Evolutionary conservation across 1,140 invertebrate species (phyloP).

Genomic region (Neotoxoptera formosana): DNA sequence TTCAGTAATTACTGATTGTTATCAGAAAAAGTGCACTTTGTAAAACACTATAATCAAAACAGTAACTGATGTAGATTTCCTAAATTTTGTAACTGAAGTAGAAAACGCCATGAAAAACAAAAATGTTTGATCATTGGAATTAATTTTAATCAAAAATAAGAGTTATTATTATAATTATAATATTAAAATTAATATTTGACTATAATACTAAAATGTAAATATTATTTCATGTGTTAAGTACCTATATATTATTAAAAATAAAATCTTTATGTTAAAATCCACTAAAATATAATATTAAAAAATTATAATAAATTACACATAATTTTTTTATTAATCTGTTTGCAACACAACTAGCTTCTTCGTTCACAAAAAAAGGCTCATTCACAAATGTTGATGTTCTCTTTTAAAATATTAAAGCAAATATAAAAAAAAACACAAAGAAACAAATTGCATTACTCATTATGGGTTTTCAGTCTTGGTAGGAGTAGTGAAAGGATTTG

Average conservation of each 20-base stretch:
- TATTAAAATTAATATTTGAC: conserved; percentile 39
- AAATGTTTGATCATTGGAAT: background rate
- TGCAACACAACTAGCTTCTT: background rate
- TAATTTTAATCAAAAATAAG: conserved; percentile 48
- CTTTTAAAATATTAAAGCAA: conserved; percentile 19
- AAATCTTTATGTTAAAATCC: conserved; percentile 41
- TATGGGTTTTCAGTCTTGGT: conserved; percentile 46
- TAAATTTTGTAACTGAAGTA: background rate
- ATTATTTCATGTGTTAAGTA: conserved; percentile 47
- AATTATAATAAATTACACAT: conserved; percentile 2
- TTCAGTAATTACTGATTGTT: conserved; percentile 13
- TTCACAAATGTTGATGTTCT: conserved; percentile 38
- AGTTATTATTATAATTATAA: background rate
- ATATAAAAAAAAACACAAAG: conserved; percentile 27
- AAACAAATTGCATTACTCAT: conserved; percentile 3
- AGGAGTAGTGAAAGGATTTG: conserved; percentile 26
- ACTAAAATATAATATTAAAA: conserved; percentile 23
- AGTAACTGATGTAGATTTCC: background rate
- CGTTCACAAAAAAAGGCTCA: conserved; percentile 13
- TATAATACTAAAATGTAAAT: conserved; percentile 30
- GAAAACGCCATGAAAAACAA: conserved; percentile 36
- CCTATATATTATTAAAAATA: conserved; percentile 41
- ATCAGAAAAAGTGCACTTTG: background rate
- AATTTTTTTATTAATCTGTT: background rate
- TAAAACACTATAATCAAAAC: background rate